Base-by-base conservation (phyloP, 1,140 invertebrate genomes). In the Pararge aegeria region DNA sequence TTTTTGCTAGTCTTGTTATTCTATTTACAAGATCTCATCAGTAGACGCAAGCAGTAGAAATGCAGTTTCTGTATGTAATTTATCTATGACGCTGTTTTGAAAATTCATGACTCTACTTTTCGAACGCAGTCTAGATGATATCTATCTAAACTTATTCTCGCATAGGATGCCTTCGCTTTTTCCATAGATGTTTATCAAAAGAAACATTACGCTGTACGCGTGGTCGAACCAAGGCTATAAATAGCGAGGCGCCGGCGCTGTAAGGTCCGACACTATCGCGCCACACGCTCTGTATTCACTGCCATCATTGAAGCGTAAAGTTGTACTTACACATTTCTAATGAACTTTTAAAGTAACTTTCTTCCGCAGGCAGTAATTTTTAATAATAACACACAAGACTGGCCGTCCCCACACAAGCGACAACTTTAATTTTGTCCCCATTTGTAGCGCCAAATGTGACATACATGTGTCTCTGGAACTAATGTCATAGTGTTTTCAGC, bases 141-240 rank as follows among this genome's bases (percentile, higher is more conserved):
- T 68, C 55, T 57, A 27, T n/a, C 49, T 57, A 57, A 63, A 64
- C 56, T 64, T 64, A 64, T 64, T 58, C 52, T 48, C 51, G 55
- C 50, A 37, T 29, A 54, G 62, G 57, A 62, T 66, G 63, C 49
- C 63, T 70, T 65, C 60, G 65, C 61, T 75, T 73, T 68, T 73
- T 73, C 62, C 59, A 50, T 37, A 70, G 73, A 73, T 73, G 53
- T 64, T 68, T 75, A 73, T 75, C 73, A 56, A 34, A 38, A 61
- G 61, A 62, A 66, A 73, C 69, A 75, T 74, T 67, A 71, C 66
- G 58, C 55, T 65, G 49, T 59, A 64, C 72, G 70, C 71, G 73
- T 73, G 74, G 42, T 20, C 74, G 65, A 50, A 64, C 52, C 61
- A 64, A 57, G 59, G 67, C 72, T 65, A 73, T 76, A 78, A 78